A percentile compares a stretch with the other conserved stretches of the same genome.
phyloP scores from a whole-genome alignment of 1,140 invertebrate genomes.

The Triops longicaudatus region DNA sequence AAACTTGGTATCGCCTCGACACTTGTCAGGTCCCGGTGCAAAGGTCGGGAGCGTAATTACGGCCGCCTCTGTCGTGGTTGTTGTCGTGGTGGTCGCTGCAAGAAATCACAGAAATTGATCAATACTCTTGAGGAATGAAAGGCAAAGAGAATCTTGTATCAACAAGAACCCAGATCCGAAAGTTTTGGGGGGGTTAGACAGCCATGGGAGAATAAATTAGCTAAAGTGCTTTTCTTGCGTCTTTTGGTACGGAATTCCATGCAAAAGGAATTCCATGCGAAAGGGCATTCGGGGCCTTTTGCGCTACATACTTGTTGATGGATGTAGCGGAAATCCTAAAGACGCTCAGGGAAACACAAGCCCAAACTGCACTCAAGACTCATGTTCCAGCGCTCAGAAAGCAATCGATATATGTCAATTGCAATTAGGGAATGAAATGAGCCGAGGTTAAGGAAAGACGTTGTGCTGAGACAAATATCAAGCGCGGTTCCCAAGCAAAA shows the following conservation, averaged over 20 bases:
- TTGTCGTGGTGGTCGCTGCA: background rate
- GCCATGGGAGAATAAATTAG: background rate
- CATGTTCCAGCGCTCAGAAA: background rate
- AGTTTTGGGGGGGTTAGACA: background rate
- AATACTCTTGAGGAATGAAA: background rate
- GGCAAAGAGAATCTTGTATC: background rate
- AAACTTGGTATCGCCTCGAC: slow-evolving; percentile 36
- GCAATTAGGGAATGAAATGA: background rate
- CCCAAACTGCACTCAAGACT: background rate
- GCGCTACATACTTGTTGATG: background rate
- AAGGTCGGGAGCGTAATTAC: slow-evolving; percentile 8
- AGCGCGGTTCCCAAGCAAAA: background rate
- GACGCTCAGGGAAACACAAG: background rate
- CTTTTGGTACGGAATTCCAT: background rate
- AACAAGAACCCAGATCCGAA: background rate
- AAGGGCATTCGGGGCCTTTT: background rate
- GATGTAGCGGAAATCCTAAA: background rate
- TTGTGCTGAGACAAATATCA: background rate
- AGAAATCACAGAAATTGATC: background rate
- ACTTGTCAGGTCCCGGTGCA: slow-evolving; percentile 22
- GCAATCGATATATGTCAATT: background rate
- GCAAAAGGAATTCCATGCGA: background rate
- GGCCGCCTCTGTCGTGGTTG: background rate
- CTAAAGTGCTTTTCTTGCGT: background rate
- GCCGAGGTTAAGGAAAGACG: background rate